These are phyloP conservation scores for Baryphthengus martii DNA, from an alignment of 2,113 vertebrate genomes.

Conservation along the genomic window DNA sequence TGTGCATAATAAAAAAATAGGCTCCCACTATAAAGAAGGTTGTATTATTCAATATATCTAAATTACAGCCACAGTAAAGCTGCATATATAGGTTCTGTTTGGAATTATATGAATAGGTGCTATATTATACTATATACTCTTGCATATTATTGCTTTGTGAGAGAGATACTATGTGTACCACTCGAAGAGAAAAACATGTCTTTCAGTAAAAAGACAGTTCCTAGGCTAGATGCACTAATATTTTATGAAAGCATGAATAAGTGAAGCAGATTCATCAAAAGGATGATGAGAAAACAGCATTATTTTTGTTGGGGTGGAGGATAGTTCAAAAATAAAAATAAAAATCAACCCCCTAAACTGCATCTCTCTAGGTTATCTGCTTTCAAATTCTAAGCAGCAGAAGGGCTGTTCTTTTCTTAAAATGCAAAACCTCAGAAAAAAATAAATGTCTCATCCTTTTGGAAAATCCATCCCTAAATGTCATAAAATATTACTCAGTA, in stretches of 20 bases:
- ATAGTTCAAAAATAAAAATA: not conserved
- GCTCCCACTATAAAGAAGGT: conserved; percentile 10
- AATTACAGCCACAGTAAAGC: conserved; percentile 29
- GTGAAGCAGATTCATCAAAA: not conserved
- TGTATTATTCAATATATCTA: conserved; percentile 56
- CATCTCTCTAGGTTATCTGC: not conserved
- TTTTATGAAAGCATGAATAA: conserved; percentile 2
- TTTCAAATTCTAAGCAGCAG: not conserved
- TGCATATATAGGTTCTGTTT: not conserved
- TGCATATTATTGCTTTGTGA: conserved; percentile 14
- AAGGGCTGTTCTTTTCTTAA: not conserved
- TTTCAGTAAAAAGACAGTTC: conserved; percentile 18
- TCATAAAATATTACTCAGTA: not conserved
- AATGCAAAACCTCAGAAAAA: conserved; percentile 26
- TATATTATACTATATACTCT: not conserved
- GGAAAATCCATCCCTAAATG: conserved; percentile 53
- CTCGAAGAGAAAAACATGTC: not conserved
- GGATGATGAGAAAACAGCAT: not conserved
- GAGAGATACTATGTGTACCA: not conserved
- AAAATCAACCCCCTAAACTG: not conserved
- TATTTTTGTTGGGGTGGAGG: not conserved
- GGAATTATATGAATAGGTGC: conserved; percentile 20
- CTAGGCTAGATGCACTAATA: not conserved
- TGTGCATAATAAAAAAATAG: conserved; percentile 49
- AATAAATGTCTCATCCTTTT: not conserved